Evolutionary conservation across 2,797 vertebrate genomes (phyloP).

Genomic region (Parambassis ranga): DNA sequence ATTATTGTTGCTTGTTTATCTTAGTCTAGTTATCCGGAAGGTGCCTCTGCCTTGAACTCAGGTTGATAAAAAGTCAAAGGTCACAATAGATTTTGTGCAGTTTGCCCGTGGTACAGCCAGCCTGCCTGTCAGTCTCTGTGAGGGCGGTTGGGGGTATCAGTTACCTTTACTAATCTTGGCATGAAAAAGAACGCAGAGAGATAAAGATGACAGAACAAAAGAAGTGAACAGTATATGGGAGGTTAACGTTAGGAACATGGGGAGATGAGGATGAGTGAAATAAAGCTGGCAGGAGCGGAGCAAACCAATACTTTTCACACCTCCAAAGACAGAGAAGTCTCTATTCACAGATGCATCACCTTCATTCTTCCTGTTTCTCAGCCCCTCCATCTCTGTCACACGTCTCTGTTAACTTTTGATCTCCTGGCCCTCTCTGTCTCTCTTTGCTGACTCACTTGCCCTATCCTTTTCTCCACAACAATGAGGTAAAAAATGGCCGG

Average conservation of each 20-base stretch:
- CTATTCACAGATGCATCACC: constrained; percentile 37
- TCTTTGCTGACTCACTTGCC: constrained; percentile 61
- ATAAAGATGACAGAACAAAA: constrained; percentile 37
- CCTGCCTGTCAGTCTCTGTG: constrained; percentile 19
- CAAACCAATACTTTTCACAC: constrained; percentile 59
- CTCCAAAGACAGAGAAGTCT: constrained; percentile 50
- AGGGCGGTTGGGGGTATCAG: constrained; percentile 38
- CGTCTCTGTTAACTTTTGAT: constrained; percentile 62
- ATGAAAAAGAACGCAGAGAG: constrained; percentile 26
- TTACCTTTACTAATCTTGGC: constrained; percentile 32
- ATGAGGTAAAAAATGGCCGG: constrained; percentile 65
- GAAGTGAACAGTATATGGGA: constrained; percentile 12
- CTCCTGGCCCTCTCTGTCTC: constrained; percentile 22
- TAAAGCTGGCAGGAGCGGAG: constrained; percentile 54
- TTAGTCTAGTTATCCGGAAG: neutral
- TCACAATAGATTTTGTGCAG: constrained; percentile 14
- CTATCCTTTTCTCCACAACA: constrained; percentile 54
- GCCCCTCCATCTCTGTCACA: constrained; percentile 62
- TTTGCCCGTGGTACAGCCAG: neutral
- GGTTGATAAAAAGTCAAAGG: neutral
- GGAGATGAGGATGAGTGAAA: constrained; percentile 53
- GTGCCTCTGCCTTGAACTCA: neutral
- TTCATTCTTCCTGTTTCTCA: constrained; percentile 40
- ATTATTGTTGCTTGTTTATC: neutral
- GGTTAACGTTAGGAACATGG: constrained; percentile 38